Conservation (phyloP, 2,113 vertebrate genomes). For the Podarcis raffonei region DNA sequence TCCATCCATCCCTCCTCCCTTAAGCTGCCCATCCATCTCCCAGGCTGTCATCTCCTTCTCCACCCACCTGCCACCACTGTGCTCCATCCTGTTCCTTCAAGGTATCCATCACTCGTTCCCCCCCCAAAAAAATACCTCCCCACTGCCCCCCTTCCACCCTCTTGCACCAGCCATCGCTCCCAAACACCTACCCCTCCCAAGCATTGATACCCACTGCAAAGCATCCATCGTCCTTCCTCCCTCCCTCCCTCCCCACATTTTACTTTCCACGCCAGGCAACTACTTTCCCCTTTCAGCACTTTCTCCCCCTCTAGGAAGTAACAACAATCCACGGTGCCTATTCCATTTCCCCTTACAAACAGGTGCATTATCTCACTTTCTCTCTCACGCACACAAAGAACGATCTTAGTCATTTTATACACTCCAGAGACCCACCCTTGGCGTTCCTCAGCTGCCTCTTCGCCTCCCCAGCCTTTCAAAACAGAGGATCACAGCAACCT, state of each 20-base stretch:
- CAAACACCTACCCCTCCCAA: background rate
- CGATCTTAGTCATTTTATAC: background rate
- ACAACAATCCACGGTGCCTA: background rate
- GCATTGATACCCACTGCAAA: no score
- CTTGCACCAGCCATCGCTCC: no score
- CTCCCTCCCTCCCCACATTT: background rate
- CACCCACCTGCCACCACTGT: background rate
- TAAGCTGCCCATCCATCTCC: background rate
- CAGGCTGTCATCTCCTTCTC: background rate
- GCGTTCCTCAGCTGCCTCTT: background rate
- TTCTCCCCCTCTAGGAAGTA: background rate
- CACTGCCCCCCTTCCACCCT: background rate
- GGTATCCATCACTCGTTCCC: background rate
- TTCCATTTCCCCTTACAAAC: background rate
- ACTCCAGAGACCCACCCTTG: background rate
- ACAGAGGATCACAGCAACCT: background rate
- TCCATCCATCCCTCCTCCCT: background rate
- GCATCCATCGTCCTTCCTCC: background rate
- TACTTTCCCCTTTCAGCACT: background rate
- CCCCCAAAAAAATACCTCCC: no score
- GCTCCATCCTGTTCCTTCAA: background rate
- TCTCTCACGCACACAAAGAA: background rate
- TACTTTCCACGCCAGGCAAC: background rate
- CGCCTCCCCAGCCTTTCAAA: background rate
- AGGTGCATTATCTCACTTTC: background rate